Base-by-base conservation (phyloP, 1,140 invertebrate species). In the Macrobrachium nipponense region DNA sequence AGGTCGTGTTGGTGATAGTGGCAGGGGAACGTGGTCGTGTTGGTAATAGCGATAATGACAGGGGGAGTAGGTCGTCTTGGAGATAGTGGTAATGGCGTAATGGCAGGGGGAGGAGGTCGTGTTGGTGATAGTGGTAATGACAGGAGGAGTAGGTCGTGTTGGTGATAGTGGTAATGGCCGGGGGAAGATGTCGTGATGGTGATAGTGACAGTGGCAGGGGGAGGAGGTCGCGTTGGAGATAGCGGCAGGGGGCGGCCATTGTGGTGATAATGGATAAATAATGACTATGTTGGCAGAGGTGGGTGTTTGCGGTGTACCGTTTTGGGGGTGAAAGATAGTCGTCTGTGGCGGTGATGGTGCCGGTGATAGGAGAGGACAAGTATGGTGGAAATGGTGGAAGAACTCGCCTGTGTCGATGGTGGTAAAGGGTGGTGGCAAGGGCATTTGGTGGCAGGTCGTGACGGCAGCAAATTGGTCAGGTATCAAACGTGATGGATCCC, bases 371-470 rank as follows among this genome's bases (percentile, higher is more conserved):
- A 36, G 68, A 1, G 68, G 20, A 12, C 2, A 3, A 0, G 68
- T 36, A 27, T 72, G 14, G 68, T 15, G 20, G 68, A 14, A 27
- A 36, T 14, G 68, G 68, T 27, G 14, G 14, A 15, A 36, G 11
- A 36, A 23, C 27, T 3, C 18, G 68, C 18, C 27, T 36, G 27
- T 36, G 14, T n/a, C 2, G 68, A 72, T 18, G 68, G 15, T 23
- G 14, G 68, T 3, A 72, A 7, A 27, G 18, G 68, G 68, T 72
- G 75, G 43, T 23, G 68, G 68, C 15, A 17, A 12, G 68, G 20
- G 68, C n/a, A 18, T n/a, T n/a, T 72, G 68, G 68, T 14, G 20
- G 68, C n/a, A 20, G 68, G 68, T 72, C 14, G 68, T 14, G 68
- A 23, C 36, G 68, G 68, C n/a, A 72, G 68, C 17, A 76, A 18